Evolutionary conservation across 2,113 vertebrate genomes (phyloP), one percentile per base, ranked within the genome.

Genomic region (Pipa parva): DNA sequence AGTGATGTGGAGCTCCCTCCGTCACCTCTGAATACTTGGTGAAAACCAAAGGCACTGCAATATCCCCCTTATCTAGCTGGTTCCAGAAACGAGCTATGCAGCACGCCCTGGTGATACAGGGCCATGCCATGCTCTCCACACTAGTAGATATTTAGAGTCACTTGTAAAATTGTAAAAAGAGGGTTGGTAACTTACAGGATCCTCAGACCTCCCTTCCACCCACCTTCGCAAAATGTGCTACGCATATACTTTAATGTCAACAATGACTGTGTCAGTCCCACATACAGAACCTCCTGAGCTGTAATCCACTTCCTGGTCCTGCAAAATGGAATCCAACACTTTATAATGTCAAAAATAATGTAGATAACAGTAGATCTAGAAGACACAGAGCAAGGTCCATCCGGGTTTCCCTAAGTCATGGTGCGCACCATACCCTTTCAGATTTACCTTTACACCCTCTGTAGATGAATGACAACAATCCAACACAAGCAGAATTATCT

Each of bases 41-140:
- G 77, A 95, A 97, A 3, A 98, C 94, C 80, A 98, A 69, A 3
- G 95, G 95, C 74, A 98, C 94, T 7, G 96, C 91, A 58, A 98
- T 96, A 82, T 97, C 95, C 36, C 93, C 92, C 76, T 97, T 95
- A 80, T 98, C 95, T 79, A 97, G 83, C 85, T 97, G 93, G 80
- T 90, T 97, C 95, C 96, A 98, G 83, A 98, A 97, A 29, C 95
- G 95, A 59, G 95, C 92, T 78, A 97, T 95, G 87, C 95, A 97
- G 89, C 95, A 98, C 29, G 95, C 95, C 84, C 95, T 88, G 79
- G 90, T 93, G 80, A 97, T 98, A 76, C 95, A 97, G 67, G 95
- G 95, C 95, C 95, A 97, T 72, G 95, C 95, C 95, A 98, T 98
- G 81, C 71, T 82, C 28, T 45, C 59, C 12, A 51, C 39, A 1